A percentile compares a stretch with the other conserved stretches of the same genome.
phyloP scores from a whole-genome alignment of 2,797 vertebrate species.

The Atherinosoma microstoma region DNA sequence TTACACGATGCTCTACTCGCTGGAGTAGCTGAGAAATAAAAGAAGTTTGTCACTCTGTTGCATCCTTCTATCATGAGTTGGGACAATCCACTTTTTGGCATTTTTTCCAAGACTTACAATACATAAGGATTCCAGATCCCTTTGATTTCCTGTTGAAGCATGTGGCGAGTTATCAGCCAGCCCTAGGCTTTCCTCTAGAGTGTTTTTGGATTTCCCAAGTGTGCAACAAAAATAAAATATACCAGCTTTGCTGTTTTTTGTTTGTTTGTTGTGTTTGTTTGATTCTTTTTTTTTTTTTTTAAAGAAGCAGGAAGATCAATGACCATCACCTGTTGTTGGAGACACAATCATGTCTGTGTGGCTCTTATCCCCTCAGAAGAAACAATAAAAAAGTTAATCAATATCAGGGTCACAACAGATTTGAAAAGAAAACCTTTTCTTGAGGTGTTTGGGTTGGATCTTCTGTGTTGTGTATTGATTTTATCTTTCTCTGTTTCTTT shows the following conservation, averaged over 20 bases:
- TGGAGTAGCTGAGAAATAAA: constrained; percentile 63
- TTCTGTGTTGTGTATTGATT: constrained; percentile 69
- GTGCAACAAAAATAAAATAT: constrained; percentile 28
- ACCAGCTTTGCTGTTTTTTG: constrained; percentile 36
- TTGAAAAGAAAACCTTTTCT: constrained; percentile 42
- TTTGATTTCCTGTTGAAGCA: constrained; percentile 20
- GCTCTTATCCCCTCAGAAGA: constrained; percentile 64
- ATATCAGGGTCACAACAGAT: constrained; percentile 71
- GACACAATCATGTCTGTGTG: constrained; percentile 62
- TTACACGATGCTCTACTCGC: constrained; percentile 33
- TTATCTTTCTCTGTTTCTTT: constrained; percentile 33
- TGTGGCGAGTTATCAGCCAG: constrained; percentile 36
- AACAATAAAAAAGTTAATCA: constrained; percentile 72
- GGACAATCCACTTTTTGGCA: constrained; percentile 1
- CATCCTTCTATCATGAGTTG: neutral
- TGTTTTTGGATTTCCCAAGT: constrained; percentile 24
- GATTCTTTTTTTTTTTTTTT: constrained; percentile 35
- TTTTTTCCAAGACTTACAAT: constrained; percentile 6
- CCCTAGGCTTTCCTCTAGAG: constrained; percentile 25
- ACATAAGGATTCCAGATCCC: neutral
- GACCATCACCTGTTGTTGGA: constrained; percentile 57
- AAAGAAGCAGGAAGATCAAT: constrained; percentile 70
- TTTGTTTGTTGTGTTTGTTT: constrained; percentile 1
- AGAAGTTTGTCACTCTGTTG: constrained; percentile 52
- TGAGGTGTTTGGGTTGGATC: constrained; percentile 53